Evolutionary conservation across 2,888 invertebrate genomes (phyloP).

Genomic region (Megastigmus dorsalis): DNA sequence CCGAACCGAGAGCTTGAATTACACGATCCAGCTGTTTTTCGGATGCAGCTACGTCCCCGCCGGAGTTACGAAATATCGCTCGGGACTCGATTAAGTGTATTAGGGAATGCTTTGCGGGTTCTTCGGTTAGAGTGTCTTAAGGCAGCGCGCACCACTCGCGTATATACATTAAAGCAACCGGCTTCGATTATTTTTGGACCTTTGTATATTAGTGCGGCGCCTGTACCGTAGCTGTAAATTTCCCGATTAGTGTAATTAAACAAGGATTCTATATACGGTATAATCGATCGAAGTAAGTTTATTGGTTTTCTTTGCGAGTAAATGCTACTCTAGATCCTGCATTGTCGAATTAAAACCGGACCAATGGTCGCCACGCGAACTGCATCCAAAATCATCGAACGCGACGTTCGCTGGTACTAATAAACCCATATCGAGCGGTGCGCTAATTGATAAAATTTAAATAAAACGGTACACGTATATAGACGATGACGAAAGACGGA

Average conservation of each 20-base stretch:
- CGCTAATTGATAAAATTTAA: no score
- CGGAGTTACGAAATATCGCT: conserved; percentile 35
- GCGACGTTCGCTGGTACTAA: no score
- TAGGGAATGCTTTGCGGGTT: conserved; percentile 24
- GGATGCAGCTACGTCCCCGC: conserved; percentile 29
- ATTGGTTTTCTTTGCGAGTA: no score
- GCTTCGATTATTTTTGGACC: conserved; percentile 11
- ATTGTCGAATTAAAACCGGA: no score
- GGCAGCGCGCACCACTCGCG: neutral
- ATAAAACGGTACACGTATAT: no score
- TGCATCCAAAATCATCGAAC: conserved; percentile 26
- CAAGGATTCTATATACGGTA: no score
- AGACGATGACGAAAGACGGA: no score
- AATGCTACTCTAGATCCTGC: no score
- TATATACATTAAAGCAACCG: neutral
- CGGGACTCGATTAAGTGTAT: conserved; percentile 42
- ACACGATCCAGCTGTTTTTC: conserved; percentile 47
- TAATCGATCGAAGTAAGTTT: no score
- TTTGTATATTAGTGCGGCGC: neutral
- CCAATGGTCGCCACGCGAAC: no score
- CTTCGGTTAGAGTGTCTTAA: neutral
- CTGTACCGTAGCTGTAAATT: no score
- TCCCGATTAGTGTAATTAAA: no score
- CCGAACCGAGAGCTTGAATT: conserved; percentile 37
- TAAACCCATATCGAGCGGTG: conserved; percentile 14